Conservation (phyloP, 2,888 invertebrate genomes). For the Acrobasis repandana region DNA sequence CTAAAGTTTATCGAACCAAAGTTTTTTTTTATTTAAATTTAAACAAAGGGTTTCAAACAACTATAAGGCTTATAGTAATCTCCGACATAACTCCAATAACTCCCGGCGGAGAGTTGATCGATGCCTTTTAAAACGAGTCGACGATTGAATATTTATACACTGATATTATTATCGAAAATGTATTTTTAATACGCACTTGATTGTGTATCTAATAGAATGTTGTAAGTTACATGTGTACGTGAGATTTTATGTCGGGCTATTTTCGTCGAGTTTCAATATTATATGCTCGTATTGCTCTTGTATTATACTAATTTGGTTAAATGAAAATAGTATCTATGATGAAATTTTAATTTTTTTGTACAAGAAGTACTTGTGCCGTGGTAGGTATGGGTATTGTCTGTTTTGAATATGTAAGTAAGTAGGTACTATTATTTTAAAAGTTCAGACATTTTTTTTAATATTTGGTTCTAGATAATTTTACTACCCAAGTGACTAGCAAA, state of each 20-base stretch:
- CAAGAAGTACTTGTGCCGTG: no score
- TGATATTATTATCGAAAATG: slow-evolving; percentile 47
- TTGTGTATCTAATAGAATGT: slow-evolving; percentile 40
- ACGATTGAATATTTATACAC: slow-evolving; percentile 61
- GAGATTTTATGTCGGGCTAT: slow-evolving; percentile 3
- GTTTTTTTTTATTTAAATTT: neutral
- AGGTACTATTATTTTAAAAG: neutral
- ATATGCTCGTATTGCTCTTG: no score
- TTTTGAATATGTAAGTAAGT: neutral
- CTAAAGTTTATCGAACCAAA: no score
- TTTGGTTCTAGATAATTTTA: no score
- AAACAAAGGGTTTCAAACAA: slow-evolving; percentile 13
- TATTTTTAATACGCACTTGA: slow-evolving; percentile 49
- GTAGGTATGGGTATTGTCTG: no score
- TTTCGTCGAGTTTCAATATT: neutral
- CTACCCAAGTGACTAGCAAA: no score
- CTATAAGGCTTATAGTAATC: slow-evolving; percentile 31
- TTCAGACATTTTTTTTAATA: no score
- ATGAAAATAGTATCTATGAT: no score
- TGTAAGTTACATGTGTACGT: slow-evolving; percentile 24
- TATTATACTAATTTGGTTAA: no score
- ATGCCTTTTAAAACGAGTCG: slow-evolving; percentile 63
- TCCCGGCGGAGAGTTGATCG: slow-evolving; percentile 47
- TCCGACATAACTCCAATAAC: slow-evolving; percentile 24
- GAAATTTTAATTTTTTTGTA: no score